Evolutionary conservation across 2,113 vertebrate genomes (phyloP).

Genomic region (Anarrhichthys ocellatus): DNA sequence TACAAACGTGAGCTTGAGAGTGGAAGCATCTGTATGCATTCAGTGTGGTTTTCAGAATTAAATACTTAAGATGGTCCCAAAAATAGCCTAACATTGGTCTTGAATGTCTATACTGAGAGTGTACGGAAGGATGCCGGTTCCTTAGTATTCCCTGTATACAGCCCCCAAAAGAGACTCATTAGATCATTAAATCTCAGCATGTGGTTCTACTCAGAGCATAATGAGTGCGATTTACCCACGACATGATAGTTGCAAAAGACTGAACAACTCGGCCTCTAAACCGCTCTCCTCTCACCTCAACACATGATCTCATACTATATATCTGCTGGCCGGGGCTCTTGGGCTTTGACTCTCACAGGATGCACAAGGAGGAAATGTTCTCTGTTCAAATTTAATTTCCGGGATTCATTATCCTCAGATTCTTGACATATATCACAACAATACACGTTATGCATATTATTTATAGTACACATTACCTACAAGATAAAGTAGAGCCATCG

Average conservation of each 20-base stretch:
- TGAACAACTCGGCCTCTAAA: constrained; percentile 26
- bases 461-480: not conserved
- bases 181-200: constrained; percentile 60
- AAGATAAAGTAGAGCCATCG: not conserved
- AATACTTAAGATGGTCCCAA: constrained; percentile 33
- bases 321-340: constrained; percentile 47
- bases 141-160: constrained; percentile 36
- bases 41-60: constrained; percentile 40
- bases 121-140: constrained; percentile 20
- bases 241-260: constrained; percentile 65
- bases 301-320: constrained; percentile 47
- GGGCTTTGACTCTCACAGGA: constrained; percentile 51
- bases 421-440: not conserved
- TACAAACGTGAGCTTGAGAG: constrained; percentile 24
- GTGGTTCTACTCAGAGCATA: constrained; percentile 79
- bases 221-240: constrained; percentile 73
- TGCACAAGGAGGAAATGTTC: constrained; percentile 38
- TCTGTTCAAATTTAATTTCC: constrained; percentile 15
- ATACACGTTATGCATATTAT: not conserved
- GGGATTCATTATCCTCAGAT: constrained; percentile 3
- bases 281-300: constrained; percentile 52
- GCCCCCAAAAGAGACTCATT: constrained; percentile 25
- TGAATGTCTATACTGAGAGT: constrained; percentile 33
- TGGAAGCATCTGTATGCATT: constrained; percentile 57
- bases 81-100: constrained; percentile 37